Evolutionary conservation across 2,113 vertebrate genomes (phyloP).

Genomic region (Nerophis ophidion): DNA sequence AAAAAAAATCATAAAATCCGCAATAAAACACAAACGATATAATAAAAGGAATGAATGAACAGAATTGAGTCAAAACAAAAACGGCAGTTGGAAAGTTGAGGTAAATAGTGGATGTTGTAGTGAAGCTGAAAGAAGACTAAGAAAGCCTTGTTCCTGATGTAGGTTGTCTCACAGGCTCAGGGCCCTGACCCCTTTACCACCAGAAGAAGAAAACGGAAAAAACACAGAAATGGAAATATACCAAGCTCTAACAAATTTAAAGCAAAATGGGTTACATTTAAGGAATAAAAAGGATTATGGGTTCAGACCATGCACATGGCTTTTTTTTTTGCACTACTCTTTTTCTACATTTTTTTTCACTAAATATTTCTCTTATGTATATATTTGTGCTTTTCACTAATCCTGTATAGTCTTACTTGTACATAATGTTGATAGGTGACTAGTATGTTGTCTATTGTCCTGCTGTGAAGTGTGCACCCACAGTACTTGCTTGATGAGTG

Average conservation of each 20-base stretch:
- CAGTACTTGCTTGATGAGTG: no score
- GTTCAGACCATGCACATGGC: no score
- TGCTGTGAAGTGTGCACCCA: no score
- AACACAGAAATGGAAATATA: neutral
- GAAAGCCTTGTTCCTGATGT: neutral
- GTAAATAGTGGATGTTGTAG: neutral
- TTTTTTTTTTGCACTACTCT: no score
- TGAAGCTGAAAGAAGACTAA: neutral
- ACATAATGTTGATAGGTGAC: no score
- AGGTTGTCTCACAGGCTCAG: neutral
- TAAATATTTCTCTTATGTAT: no score
- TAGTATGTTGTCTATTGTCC: no score
- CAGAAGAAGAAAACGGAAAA: neutral
- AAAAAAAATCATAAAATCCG: no score
- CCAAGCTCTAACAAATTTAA: neutral
- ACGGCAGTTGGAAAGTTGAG: neutral
- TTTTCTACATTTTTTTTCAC: no score
- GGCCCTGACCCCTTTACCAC: neutral
- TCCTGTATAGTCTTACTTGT: no score
- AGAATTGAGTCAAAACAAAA: slow-evolving; percentile 3
- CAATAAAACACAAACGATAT: neutral
- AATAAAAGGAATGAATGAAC: neutral
- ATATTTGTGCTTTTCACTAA: no score
- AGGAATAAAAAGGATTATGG: no score
- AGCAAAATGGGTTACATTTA: neutral